These are phyloP conservation scores for Drosophila ustulata DNA, from an alignment of 2,888 invertebrate genomes.

Conservation along the genomic window DNA sequence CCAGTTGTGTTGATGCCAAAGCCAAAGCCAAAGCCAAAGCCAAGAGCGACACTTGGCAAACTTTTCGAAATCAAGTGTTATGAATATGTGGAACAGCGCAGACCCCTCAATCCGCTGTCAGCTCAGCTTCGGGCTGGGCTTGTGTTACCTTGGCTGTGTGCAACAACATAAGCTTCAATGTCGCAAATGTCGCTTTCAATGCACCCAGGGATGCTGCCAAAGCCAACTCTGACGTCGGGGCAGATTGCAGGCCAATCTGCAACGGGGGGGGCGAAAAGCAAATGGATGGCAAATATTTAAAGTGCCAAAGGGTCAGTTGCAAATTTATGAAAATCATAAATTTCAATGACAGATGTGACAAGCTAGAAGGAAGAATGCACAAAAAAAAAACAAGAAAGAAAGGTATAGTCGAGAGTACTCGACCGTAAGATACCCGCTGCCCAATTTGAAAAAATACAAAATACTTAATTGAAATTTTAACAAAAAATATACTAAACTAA, in stretches of 20 bases:
- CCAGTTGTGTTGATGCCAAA: slow-evolving; percentile 39
- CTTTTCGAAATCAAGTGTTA: slow-evolving; percentile 41
- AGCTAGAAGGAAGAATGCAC: slow-evolving; percentile 2
- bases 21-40: slow-evolving; percentile 59
- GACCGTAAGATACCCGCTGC: too few relatives aligned
- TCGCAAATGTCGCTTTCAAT: slow-evolving; percentile 44
- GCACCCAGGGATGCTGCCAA: background rate
- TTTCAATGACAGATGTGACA: slow-evolving; percentile 52
- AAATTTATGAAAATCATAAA: slow-evolving; percentile 59
- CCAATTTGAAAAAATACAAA: too few relatives aligned
- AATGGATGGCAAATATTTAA: slow-evolving; percentile 45
- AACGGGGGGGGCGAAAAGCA: slow-evolving; percentile 16
- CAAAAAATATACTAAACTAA: too few relatives aligned
- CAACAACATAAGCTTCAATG: slow-evolving; percentile 38
- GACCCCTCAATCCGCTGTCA: background rate
- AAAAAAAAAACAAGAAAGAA: background rate
- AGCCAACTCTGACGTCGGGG: background rate
- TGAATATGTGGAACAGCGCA: slow-evolving; percentile 32
- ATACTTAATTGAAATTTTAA: too few relatives aligned
- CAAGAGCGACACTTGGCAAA: slow-evolving; percentile 53
- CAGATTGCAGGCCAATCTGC: slow-evolving; percentile 25
- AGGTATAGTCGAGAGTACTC: too few relatives aligned
- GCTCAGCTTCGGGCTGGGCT: background rate
- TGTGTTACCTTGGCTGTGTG: slow-evolving; percentile 47
- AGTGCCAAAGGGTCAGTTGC: slow-evolving; percentile 55